Evolutionary conservation across 1,140 invertebrate genomes (phyloP).

Genomic region (Gonioctena quinquepunctata): DNA sequence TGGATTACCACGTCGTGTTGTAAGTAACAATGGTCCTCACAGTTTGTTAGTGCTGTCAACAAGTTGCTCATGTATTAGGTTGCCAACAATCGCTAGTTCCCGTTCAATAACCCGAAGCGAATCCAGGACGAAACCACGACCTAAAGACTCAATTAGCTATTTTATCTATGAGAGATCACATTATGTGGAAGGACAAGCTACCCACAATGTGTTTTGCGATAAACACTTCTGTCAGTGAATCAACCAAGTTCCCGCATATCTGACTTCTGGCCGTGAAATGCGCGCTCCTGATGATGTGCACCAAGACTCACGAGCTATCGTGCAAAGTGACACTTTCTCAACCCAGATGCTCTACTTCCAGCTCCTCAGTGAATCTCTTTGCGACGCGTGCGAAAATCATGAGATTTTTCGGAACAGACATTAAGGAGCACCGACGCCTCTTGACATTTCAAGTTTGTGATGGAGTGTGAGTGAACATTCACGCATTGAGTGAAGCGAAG

Average conservation of each 20-base stretch:
- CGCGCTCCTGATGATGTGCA: conserved; percentile 13
- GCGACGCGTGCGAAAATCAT: not conserved
- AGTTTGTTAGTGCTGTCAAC: conserved; percentile 38
- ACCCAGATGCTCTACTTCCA: not conserved
- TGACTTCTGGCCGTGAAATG: conserved; percentile 19
- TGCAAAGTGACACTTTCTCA: not conserved
- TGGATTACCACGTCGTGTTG: conserved; percentile 12
- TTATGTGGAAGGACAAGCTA: conserved; percentile 43
- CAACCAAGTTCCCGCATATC: conserved; percentile 12
- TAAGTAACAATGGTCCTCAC: conserved; percentile 17
- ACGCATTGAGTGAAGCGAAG: not conserved
- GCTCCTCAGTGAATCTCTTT: not conserved
- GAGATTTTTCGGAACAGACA: not conserved
- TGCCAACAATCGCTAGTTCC: conserved; percentile 49
- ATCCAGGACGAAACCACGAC: conserved; percentile 44
- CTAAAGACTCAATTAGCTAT: conserved; percentile 20
- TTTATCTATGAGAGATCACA: conserved; percentile 2
- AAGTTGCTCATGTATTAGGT: conserved; percentile 38
- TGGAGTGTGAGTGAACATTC: not conserved
- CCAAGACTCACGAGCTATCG: conserved; percentile 17
- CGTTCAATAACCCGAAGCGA: conserved; percentile 37
- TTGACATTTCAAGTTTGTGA: not conserved
- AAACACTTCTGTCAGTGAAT: conserved; percentile 47
- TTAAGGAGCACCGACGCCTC: not conserved
- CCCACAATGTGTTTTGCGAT: conserved; percentile 52